Evolutionary conservation across 2,888 invertebrate species (phyloP).

Genomic region (Caenorhabditis sp.): DNA sequence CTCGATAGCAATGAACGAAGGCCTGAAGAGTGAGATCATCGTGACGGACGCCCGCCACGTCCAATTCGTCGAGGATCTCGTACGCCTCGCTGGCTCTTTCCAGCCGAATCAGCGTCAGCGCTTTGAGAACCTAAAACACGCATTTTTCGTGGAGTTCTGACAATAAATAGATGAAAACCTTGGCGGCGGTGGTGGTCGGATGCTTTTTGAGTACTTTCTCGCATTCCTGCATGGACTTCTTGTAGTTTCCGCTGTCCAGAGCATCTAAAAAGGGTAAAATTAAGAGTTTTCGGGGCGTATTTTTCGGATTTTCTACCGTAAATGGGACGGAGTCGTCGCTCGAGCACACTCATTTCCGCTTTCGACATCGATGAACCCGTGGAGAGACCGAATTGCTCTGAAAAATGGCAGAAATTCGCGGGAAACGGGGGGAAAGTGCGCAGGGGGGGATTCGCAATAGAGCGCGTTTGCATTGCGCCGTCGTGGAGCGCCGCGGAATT

Average conservation of each 20-base stretch:
- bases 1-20: slow-evolving; percentile 94
- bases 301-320: slow-evolving; percentile 51
- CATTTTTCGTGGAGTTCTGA: neutral
- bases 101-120: slow-evolving; percentile 90
- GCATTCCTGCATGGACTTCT: slow-evolving; percentile 95
- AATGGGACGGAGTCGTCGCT: slow-evolving; percentile 62
- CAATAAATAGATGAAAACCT: slow-evolving; percentile 80
- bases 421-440: slow-evolving; percentile 3
- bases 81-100: slow-evolving; percentile 89
- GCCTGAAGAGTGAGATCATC: slow-evolving; percentile 96
- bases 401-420: neutral
- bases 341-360: slow-evolving; percentile 54
- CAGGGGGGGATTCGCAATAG: slow-evolving; percentile 15
- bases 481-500: slow-evolving; percentile 21
- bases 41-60: slow-evolving; percentile 85
- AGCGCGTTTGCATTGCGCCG: slow-evolving; percentile 15
- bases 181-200: slow-evolving; percentile 89
- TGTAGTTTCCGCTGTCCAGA: slow-evolving; percentile 93
- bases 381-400: neutral
- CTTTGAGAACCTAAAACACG: slow-evolving; percentile 86
- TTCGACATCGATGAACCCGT: slow-evolving; percentile 56
- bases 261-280: slow-evolving; percentile 55
- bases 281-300: neutral
- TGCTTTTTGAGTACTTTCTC: slow-evolving; percentile 96
- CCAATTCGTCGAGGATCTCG: slow-evolving; percentile 85